Base-by-base conservation (phyloP, 1,140 invertebrate genomes). In the Aphis gossypii region DNA sequence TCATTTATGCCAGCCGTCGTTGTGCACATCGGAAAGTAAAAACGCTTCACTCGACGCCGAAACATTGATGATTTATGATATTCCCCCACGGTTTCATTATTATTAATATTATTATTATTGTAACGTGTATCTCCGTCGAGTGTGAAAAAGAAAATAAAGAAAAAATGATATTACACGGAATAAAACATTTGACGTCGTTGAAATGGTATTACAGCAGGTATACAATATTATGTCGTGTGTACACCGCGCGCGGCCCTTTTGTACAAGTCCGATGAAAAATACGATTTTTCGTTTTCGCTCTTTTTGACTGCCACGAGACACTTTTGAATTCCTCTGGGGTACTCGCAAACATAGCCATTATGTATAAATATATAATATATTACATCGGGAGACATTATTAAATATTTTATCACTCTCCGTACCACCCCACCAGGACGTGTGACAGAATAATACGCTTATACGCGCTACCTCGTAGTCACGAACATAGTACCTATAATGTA, bases 161-260 rank as follows among this genome's bases (percentile, higher is more conserved):
- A n/a, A 87, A 87, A 87, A 46, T 44, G 84, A 46, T 8, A 44
- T 88, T 88, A 88, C 86, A 88, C 46, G 86, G 86, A 88, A 88
- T 51, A 41, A 51, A 88, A 88, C 86, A 35, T 88, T 88, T 44
- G 84, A 46, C 46, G 86, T n/a, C 84, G 84, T 25, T 23, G 41
- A 87, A 46, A 87, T 8, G 84, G 41, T 46, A 44, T 38, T 86
- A 25, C 38, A 83, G 18, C 38, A 83, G 18, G n/a, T 38, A 83
- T 83, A 83, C 8, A 38, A 83, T 83, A 83, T 38, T 83, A 38
- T 83, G 35, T 83, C 38, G 83, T 84, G 30, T 84, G 18, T 83
- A 41, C 38, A n/a, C 30, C 30, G 14, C n/a, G n/a, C 46, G 86
- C 46, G 86, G 86, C 46, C 35, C 86, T 51, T 51, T 88, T 88